These are phyloP conservation scores for Baronia brevicornis DNA, from an alignment of 2,888 invertebrate species.

Conservation along the genomic window DNA sequence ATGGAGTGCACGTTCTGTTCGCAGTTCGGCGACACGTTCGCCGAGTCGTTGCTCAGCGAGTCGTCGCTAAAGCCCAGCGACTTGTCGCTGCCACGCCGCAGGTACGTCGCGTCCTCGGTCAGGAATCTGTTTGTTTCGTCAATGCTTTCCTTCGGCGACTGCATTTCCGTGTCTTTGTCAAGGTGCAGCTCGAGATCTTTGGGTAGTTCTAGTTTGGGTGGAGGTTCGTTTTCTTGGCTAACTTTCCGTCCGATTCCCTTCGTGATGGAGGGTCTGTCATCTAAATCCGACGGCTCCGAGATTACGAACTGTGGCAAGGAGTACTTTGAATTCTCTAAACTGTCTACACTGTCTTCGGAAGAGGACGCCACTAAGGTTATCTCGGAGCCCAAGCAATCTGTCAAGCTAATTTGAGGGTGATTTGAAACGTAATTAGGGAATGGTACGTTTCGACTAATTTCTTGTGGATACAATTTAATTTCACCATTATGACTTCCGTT, in stretches of 20 bases:
- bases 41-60: slow-evolving; percentile 81
- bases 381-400: slow-evolving; percentile 92
- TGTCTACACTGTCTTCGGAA: slow-evolving; percentile 82
- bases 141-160: slow-evolving; percentile 43
- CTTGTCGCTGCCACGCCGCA: slow-evolving; percentile 80
- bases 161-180: slow-evolving; percentile 52
- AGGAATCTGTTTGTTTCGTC: slow-evolving; percentile 40
- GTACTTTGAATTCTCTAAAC: slow-evolving; percentile 74
- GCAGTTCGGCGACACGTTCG: slow-evolving; percentile 72
- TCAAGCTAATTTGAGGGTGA: slow-evolving; percentile 93
- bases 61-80: slow-evolving; percentile 83
- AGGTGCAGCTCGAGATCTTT: slow-evolving; percentile 21
- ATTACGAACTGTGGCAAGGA: slow-evolving; percentile 80
- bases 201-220: slow-evolving; percentile 26
- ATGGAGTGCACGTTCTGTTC: slow-evolving; percentile 66
- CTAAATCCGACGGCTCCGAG: slow-evolving; percentile 81
- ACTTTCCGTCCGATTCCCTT: slow-evolving; percentile 84
- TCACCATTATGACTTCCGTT: slow-evolving; percentile 49
- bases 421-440: slow-evolving; percentile 38
- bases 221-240: slow-evolving; percentile 77
- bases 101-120: slow-evolving; percentile 59
- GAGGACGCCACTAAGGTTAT: slow-evolving; percentile 86
- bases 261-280: slow-evolving; percentile 86
- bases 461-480: slow-evolving; percentile 26
- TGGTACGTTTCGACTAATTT: slow-evolving; percentile 40